Conservation (phyloP, 92 coral and sea anemone species). For the Bergia puertoricense region DNA sequence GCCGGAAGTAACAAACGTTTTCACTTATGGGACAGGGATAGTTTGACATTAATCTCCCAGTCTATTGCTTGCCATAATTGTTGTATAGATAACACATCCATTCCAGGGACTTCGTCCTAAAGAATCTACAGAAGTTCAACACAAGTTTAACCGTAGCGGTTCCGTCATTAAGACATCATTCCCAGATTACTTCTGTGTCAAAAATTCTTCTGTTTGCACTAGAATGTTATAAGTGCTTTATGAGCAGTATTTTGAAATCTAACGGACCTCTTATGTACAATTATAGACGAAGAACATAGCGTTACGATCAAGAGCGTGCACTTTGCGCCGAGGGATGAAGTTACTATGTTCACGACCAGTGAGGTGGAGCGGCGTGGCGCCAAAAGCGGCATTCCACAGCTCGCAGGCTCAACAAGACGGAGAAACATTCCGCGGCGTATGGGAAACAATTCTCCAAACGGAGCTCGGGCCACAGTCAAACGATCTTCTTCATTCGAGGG, state of each 20-base stretch:
- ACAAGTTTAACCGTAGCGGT: too few relatives aligned
- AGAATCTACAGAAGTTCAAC: too few relatives aligned
- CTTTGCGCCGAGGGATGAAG: constrained; percentile 96
- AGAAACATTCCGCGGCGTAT: constrained; percentile 73
- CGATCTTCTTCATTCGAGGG: constrained; percentile 93
- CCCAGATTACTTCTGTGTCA: too few relatives aligned
- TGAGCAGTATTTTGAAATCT: neutral
- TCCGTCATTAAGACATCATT: too few relatives aligned
- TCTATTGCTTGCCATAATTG: too few relatives aligned
- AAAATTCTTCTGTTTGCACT: too few relatives aligned
- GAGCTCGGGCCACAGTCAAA: constrained; percentile 71
- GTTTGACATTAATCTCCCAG: too few relatives aligned
- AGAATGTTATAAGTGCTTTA: too few relatives aligned
- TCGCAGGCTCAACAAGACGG: constrained; percentile 84
- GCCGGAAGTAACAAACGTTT: too few relatives aligned
- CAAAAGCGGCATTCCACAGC: constrained; percentile 60
- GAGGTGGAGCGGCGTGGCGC: constrained; percentile 65
- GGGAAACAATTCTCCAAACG: constrained; percentile 57
- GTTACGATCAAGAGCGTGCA: constrained; percentile 83
- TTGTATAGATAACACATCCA: too few relatives aligned
- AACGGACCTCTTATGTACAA: neutral
- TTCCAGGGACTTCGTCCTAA: too few relatives aligned
- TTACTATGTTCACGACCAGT: constrained; percentile 86
- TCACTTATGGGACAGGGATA: too few relatives aligned
- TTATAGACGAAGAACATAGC: constrained; percentile 29